A percentile compares a stretch with the other conserved stretches of the same genome.
Conservation (phyloP, 2,888 invertebrate species). For the Caenorhabditis afra region DNA sequence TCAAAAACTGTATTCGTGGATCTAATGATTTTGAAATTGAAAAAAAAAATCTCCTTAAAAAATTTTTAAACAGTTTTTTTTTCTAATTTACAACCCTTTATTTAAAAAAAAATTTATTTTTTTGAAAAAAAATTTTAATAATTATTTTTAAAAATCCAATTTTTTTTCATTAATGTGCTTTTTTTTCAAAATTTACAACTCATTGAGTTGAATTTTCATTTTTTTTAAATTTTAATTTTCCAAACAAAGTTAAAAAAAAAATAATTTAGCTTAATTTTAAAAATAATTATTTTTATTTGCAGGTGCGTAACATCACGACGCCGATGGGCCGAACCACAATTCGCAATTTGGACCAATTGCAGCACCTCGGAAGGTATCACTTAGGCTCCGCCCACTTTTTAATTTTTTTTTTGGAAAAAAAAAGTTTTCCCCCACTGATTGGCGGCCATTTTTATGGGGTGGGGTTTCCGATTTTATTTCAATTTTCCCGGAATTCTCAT, state of each 20-base stretch:
- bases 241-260: constrained; percentile 19
- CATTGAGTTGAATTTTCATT: too few species aligned
- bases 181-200: neutral
- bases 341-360: constrained; percentile 70
- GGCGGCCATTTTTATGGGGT: too few species aligned
- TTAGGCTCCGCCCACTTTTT: neutral
- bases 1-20: too few species aligned
- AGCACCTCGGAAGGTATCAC: constrained; percentile 80
- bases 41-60: too few species aligned
- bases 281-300: neutral
- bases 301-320: constrained; percentile 70
- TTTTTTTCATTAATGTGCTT: neutral
- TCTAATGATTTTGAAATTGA: too few species aligned
- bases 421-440: neutral
- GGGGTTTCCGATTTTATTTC: too few species aligned
- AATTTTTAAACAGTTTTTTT: too few species aligned
- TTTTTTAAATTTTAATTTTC: neutral
- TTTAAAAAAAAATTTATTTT: too few species aligned
- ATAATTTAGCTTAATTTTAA: constrained; percentile 3
- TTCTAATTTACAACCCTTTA: too few species aligned
- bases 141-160: neutral
- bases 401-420: constrained; percentile 2
- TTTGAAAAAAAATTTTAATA: neutral
- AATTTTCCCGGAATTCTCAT: too few species aligned
- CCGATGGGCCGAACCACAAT: constrained; percentile 76